Percentiles rank a stretch among this genome's conserved stretches.
These are phyloP conservation scores for Synchiropus splendidus DNA, from an alignment of 2,113 vertebrate species.

Conservation along the genomic window DNA sequence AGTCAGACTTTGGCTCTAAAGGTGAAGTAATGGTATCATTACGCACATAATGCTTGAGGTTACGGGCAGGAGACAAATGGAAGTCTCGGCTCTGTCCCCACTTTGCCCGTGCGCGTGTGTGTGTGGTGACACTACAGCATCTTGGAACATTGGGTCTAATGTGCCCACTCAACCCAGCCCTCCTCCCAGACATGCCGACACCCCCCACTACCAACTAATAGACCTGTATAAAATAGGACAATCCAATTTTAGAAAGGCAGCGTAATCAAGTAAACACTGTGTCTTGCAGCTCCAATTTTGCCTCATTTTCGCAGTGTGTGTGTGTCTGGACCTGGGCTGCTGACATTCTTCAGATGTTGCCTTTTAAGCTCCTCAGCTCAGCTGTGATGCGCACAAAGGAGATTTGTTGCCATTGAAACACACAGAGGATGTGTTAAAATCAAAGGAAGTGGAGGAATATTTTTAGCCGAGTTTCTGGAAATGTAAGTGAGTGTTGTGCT, in stretches of 20 bases:
- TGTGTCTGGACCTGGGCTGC: conserved; percentile 2
- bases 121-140: conserved; percentile 22
- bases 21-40: no score
- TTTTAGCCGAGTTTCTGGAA: no score
- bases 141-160: conserved; percentile 31
- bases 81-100: no score
- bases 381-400: conserved; percentile 14
- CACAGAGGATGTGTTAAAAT: neutral
- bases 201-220: neutral
- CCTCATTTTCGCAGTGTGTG: neutral
- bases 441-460: neutral
- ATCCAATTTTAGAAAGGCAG: conserved; percentile 19
- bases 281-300: conserved; percentile 8
- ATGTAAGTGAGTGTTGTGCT: no score
- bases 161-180: conserved; percentile 26
- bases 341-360: conserved; percentile 34
- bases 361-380: conserved; percentile 16
- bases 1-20: no score
- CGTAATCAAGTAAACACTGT: conserved; percentile 6
- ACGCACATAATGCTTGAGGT: no score
- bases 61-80: neutral
- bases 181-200: neutral
- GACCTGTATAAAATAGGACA: conserved; percentile 7
- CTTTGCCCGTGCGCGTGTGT: neutral
- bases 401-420: conserved; percentile 4